Base-by-base conservation (phyloP, 2,888 invertebrate species). In the Morpho helenor region DNA sequence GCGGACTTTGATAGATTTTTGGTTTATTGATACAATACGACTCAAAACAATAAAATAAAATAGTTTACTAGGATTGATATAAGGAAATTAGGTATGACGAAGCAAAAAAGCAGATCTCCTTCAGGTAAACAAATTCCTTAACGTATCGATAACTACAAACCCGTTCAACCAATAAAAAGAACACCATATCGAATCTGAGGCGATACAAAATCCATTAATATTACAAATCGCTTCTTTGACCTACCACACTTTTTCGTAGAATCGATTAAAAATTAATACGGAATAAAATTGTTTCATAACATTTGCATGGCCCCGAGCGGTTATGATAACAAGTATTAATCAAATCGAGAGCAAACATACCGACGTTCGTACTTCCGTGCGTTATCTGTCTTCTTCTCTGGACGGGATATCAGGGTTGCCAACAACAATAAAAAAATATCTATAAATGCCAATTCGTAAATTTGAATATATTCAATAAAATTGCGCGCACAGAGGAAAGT, bases 371-470 rank as follows among this genome's bases (percentile, higher is more conserved):
- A 31, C 80, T 86, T 85, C 85, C 83, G 82, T 77, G 78, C 73
- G 64, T 68, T 76, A 80, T 83, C 79, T 77, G 76, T 86, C 82
- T 82, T 80, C 75, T 71, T 81, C 78, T 70, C 56, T 59, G 58
- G 63, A 67, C 52, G 46, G 31, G 31, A 49, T 50, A 43, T 47
- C 62, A 77, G 76, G 81, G 80, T 59, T 78, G 68, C 7, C 69
- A 66, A 58, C 7, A 43, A 41, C 41, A 23, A 51, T 5, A 7
- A 42, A 23, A 43, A 51, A 8, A 43, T 9, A 46, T 46, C 7
- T 1, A 46, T 10, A 46, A 47, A 31, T 31, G 3, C 2, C 31
- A 3, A 31, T 31, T 5, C 31, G 2, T 31, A 2, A 31, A 31
- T 5, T 16, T 16, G 2, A 16, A 16, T 16, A 16, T 16, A 16